Evolutionary conservation across 2,888 invertebrate species (phyloP).

Genomic region (Chrysolina americana): DNA sequence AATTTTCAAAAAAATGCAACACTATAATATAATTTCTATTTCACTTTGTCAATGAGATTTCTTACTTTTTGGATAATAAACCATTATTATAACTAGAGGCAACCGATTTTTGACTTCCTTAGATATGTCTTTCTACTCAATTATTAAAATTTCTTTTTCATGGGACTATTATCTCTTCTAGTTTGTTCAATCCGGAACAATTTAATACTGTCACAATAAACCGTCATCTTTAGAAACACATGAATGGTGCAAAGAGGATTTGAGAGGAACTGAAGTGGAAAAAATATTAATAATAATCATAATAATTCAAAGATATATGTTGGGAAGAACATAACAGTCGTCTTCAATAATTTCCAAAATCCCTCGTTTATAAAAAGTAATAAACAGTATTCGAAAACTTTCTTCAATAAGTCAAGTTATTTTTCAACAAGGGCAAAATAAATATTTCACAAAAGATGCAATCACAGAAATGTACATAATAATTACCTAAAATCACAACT

Average conservation of each 20-base stretch:
- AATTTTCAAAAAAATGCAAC: too few relatives aligned
- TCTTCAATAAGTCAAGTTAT: too few relatives aligned
- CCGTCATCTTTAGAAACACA: not conserved
- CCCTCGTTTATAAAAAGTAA: not conserved
- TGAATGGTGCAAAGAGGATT: not conserved
- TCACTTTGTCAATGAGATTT: too few relatives aligned
- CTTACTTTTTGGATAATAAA: too few relatives aligned
- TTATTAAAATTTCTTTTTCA: too few relatives aligned
- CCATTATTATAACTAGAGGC: too few relatives aligned
- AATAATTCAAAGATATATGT: slow-evolving; percentile 11
- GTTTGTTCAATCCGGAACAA: not conserved
- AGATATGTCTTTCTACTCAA: too few relatives aligned
- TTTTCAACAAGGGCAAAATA: too few relatives aligned
- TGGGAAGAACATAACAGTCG: not conserved
- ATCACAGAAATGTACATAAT: not conserved
- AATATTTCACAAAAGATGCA: too few relatives aligned
- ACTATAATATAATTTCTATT: too few relatives aligned
- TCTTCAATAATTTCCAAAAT: slow-evolving; percentile 4
- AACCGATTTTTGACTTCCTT: too few relatives aligned
- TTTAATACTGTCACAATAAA: not conserved
- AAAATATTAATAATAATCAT: not conserved
- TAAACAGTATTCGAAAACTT: too few relatives aligned
- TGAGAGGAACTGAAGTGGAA: slow-evolving; percentile 19
- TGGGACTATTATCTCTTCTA: not conserved
- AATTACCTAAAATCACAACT: not conserved